Evolutionary conservation across 2,113 vertebrate genomes (phyloP).

Genomic region (Sander lucioperca): DNA sequence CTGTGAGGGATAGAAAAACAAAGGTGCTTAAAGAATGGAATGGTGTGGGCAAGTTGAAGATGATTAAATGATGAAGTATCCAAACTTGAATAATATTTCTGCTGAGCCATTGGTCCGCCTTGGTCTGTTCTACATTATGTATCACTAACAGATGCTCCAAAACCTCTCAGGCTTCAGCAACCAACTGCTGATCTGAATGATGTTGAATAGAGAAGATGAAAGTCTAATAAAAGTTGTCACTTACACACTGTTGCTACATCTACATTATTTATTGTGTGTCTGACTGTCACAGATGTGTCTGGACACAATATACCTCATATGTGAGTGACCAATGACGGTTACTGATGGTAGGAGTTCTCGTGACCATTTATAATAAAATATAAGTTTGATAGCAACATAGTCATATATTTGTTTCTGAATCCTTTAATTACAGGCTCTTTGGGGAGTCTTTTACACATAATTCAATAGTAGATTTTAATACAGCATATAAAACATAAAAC

Average conservation of each 20-base stretch:
- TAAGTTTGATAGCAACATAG: not conserved
- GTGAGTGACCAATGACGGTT: not conserved
- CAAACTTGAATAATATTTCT: not conserved
- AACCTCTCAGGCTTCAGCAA: conserved; percentile 25
- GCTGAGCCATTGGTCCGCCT: not conserved
- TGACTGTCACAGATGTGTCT: conserved; percentile 33
- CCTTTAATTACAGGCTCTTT: not conserved
- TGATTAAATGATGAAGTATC: not conserved
- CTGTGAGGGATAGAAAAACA: not conserved
- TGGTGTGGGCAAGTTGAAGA: not conserved
- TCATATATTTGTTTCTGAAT: not conserved
- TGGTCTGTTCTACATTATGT: conserved; percentile 16
- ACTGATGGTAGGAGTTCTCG: not conserved
- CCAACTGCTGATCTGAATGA: conserved; percentile 36
- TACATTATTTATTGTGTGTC: not conserved
- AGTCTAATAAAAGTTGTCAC: conserved; percentile 28
- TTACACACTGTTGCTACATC: conserved; percentile 2
- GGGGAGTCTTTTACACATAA: not conserved
- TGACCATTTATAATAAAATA: not conserved
- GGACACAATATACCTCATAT: not conserved
- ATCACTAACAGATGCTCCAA: conserved; percentile 43
- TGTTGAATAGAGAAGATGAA: conserved; percentile 25
- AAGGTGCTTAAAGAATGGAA: not conserved
- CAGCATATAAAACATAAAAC: not conserved
- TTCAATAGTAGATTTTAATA: not conserved